Percentiles rank a stretch among this genome's conserved stretches.
Evolutionary conservation across 2,113 vertebrate species (phyloP).

Genomic region (Taxidea taxus): DNA sequence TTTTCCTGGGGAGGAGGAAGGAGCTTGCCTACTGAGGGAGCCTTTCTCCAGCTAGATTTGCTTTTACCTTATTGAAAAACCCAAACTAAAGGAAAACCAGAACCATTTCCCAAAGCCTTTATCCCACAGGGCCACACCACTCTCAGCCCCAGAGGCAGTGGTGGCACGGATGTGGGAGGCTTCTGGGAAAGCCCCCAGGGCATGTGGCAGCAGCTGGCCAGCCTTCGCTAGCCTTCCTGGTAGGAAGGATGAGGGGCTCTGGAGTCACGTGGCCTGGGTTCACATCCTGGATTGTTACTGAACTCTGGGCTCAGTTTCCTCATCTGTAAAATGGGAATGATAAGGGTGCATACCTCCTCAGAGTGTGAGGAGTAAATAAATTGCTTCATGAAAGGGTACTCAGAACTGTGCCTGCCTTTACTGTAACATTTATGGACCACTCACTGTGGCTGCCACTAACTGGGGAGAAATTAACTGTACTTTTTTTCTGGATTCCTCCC

Average conservation of each 20-base stretch:
- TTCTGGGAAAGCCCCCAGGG: background rate
- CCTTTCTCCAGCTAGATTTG: background rate
- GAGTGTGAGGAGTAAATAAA: background rate
- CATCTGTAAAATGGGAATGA: background rate
- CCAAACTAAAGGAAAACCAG: background rate
- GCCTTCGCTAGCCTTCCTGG: background rate
- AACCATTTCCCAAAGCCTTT: background rate
- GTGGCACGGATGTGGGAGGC: fast-evolving
- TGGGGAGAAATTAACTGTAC: background rate
- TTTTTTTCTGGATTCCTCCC: background rate
- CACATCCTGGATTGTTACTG: background rate
- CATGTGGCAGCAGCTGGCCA: too few species aligned
- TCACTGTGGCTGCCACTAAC: background rate
- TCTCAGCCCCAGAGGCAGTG: background rate
- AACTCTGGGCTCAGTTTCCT: background rate
- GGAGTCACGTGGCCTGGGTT: fast-evolving
- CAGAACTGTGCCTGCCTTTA: too few species aligned
- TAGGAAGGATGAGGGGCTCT: background rate
- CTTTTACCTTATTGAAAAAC: background rate
- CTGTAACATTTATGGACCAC: background rate
- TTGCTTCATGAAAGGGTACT: too few species aligned
- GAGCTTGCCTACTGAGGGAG: fast-evolving
- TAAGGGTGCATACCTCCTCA: background rate
- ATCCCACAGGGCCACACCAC: background rate
- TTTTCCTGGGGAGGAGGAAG: background rate